These are phyloP conservation scores for Agrochola circellaris DNA, from an alignment of 2,888 invertebrate species.

Conservation along the genomic window DNA sequence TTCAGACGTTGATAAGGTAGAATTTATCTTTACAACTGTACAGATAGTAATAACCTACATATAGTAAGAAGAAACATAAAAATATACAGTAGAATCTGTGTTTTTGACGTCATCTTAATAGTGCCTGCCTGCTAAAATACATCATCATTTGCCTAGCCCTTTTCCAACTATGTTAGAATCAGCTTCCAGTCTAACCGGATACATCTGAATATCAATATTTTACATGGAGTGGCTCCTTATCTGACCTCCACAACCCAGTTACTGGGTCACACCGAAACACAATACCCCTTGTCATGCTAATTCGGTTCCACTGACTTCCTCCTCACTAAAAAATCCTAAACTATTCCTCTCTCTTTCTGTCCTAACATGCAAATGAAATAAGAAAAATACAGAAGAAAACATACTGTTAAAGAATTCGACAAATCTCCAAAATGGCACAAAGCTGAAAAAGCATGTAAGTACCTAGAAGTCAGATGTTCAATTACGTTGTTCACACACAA, in stretches of 20 bases:
- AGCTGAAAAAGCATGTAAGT: neutral
- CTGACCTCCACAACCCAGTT: neutral
- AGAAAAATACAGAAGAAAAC: neutral
- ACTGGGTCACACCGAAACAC: too few species aligned
- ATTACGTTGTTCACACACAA: neutral
- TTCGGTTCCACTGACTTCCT: neutral
- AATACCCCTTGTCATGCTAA: neutral
- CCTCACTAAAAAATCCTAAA: neutral
- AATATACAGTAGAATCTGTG: neutral
- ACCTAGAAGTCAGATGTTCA: too few species aligned
- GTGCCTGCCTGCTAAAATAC: too few species aligned
- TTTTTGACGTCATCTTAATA: neutral
- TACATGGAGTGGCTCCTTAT: neutral
- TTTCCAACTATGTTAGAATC: neutral
- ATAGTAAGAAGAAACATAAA: neutral
- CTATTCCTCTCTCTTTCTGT: neutral
- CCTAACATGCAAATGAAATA: too few species aligned
- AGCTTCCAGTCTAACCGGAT: neutral
- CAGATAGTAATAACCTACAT: conserved; percentile 19
- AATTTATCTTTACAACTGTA: conserved; percentile 46
- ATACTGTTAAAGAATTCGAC: neutral
- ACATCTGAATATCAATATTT: too few species aligned
- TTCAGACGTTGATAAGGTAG: neutral
- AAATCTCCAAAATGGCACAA: neutral
- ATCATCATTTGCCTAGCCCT: neutral